Evolutionary conservation across 2,888 invertebrate species (phyloP), one percentile per base, ranked within the genome.

Genomic region (Andrena bucephala): DNA sequence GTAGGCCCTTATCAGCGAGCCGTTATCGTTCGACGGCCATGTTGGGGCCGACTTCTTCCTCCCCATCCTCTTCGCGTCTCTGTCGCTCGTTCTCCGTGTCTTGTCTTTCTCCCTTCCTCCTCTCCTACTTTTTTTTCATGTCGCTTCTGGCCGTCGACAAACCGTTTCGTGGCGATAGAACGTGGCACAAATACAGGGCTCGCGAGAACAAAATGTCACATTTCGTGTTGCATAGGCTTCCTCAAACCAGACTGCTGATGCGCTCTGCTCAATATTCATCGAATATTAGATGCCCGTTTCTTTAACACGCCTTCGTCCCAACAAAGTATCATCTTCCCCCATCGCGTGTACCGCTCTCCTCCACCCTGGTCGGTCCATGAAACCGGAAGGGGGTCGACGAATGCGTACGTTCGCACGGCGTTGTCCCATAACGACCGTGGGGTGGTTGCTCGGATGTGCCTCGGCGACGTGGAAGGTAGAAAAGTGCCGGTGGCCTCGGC

Each of bases 1-100:
- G 79, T 77, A 84, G 87, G 84, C 90, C 87, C 93, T 92, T 93
- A 93, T 93, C 92, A 92, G 85, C 90, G 90, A 88, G 87, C 91
- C 91, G 92, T 92, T 92, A 92, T 92, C 92, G 87, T 86, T 84
- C 81, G 81, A 83, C 88, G 86, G 87, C 86, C 87, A 83, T 86
- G 85, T 88, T 84, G 85, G 75, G 81, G 79, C 87, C 83, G 77
- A 83, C 88, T 89, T 78, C 68, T 77, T 75, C 36, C 48, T 27
- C 80, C 74, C 69, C 67, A 50, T 65, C 48, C 13, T 62, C 50
- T 67, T 74, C 62, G 29, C 59, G 59, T 81, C 69, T 63, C 31
- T 63, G 20, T 74, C 67, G 48, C 65, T 59, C 59, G 24, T 27
- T 50, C 42, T 10, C 24, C 20, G 10, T 81, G 69, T 33, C 27